These are phyloP conservation scores for Ivindomyrus marchei DNA, from an alignment of 2,113 vertebrate species.

Conservation along the genomic window DNA sequence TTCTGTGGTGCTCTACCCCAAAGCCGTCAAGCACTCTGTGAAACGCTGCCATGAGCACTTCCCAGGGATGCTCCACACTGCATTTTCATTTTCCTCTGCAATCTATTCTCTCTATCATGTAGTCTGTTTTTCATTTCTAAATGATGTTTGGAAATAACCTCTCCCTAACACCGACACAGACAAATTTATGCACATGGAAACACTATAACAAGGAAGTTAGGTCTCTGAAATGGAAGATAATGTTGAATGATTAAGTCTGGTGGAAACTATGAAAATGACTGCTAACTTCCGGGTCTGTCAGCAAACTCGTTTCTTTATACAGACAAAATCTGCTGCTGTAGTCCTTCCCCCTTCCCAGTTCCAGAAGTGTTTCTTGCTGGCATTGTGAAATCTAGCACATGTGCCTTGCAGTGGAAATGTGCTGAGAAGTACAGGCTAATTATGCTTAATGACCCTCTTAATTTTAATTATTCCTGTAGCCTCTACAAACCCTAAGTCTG, in stretches of 20 bases:
- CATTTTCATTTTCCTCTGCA: background rate
- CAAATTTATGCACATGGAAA: background rate
- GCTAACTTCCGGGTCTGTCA: background rate
- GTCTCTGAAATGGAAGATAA: background rate
- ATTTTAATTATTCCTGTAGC: constrained; percentile 37
- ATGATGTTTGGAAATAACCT: background rate
- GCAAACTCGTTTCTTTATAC: background rate
- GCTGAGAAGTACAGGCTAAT: constrained; percentile 39
- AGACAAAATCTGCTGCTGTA: background rate
- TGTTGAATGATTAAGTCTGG: background rate
- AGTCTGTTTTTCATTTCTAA: background rate
- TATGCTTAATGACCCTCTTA: constrained; percentile 38
- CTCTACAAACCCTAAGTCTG: constrained; percentile 17
- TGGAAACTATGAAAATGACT: background rate
- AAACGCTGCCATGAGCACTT: background rate
- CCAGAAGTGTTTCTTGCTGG: background rate
- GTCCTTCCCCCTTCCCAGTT: background rate
- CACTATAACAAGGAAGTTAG: background rate
- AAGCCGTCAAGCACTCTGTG: background rate
- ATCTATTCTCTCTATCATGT: background rate
- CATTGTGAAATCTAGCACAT: constrained; percentile 39
- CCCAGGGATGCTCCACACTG: background rate
- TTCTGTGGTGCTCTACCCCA: background rate
- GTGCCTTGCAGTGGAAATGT: constrained; percentile 35
- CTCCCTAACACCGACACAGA: background rate